Percentiles rank a stretch among this genome's conserved stretches.
These are phyloP conservation scores for Bufo bufo DNA, from an alignment of 2,113 vertebrate genomes.

Conservation along the genomic window DNA sequence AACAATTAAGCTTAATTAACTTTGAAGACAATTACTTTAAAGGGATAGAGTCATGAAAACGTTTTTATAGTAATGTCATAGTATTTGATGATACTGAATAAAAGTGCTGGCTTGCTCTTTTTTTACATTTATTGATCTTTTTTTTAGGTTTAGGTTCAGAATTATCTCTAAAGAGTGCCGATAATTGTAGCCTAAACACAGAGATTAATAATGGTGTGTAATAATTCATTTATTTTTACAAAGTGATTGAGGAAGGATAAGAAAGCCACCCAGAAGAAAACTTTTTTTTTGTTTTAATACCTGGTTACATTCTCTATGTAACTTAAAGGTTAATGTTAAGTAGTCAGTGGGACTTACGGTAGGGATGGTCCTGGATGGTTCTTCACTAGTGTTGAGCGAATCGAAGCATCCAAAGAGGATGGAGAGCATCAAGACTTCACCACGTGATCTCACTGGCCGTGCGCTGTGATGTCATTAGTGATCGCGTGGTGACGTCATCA, in stretches of 20 bases:
- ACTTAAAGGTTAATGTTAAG: neutral
- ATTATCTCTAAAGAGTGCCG: neutral
- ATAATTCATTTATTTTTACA: neutral
- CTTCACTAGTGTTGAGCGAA: too few relatives aligned
- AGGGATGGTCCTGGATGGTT: too few relatives aligned
- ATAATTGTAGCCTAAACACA: neutral
- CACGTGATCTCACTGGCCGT: too few relatives aligned
- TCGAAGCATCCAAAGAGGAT: too few relatives aligned
- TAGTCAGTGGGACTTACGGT: neutral
- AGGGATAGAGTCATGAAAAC: conserved; percentile 40
- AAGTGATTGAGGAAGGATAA: neutral
- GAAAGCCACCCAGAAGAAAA: neutral
- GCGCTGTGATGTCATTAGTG: too few relatives aligned
- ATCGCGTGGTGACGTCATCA: too few relatives aligned
- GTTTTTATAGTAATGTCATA: conserved; percentile 1
- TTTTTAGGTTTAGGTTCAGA: neutral
- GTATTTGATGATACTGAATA: conserved; percentile 21
- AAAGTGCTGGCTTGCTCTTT: conserved; percentile 20
- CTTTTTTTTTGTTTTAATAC: neutral
- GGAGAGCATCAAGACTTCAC: too few relatives aligned
- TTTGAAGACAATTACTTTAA: conserved; percentile 35
- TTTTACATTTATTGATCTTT: conserved; percentile 15
- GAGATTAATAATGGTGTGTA: neutral
- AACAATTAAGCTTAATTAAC: conserved; percentile 57
- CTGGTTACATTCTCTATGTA: neutral